A percentile compares a stretch with the other conserved stretches of the same genome.
These are phyloP conservation scores for Hafferia zeledoni DNA, from an alignment of 2,797 vertebrate genomes.

Conservation along the genomic window DNA sequence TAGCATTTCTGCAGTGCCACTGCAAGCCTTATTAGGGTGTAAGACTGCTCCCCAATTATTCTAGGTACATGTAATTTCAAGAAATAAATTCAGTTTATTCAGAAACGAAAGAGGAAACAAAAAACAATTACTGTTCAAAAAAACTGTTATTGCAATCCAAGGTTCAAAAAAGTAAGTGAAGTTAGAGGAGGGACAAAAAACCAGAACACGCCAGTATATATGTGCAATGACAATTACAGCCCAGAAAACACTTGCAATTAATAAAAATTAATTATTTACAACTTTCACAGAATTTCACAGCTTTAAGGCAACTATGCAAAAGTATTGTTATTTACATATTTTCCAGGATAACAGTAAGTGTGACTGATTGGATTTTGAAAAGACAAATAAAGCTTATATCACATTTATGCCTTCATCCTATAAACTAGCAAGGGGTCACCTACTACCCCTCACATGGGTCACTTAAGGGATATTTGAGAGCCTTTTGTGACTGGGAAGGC, in stretches of 20 bases:
- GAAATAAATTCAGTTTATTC: not conserved
- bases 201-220: not conserved
- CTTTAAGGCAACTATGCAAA: not conserved
- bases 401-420: not conserved
- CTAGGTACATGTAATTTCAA: not conserved
- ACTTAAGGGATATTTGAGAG: not conserved
- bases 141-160: not conserved
- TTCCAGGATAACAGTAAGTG: not conserved
- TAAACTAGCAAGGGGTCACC: not conserved
- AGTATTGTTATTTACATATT: not conserved
- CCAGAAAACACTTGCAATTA: not conserved
- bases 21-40: not conserved
- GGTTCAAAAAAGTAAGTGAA: not conserved
- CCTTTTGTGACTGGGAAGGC: not conserved
- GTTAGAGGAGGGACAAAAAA: not conserved
- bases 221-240: not conserved
- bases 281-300: not conserved
- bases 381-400: not conserved
- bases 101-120: not conserved
- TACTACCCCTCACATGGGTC: not conserved
- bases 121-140: not conserved
- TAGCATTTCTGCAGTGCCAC: not conserved
- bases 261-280: not conserved
- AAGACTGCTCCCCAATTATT: not conserved
- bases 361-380: not conserved